Conservation (phyloP, 2,888 invertebrate species). For the Furcula furcula region DNA sequence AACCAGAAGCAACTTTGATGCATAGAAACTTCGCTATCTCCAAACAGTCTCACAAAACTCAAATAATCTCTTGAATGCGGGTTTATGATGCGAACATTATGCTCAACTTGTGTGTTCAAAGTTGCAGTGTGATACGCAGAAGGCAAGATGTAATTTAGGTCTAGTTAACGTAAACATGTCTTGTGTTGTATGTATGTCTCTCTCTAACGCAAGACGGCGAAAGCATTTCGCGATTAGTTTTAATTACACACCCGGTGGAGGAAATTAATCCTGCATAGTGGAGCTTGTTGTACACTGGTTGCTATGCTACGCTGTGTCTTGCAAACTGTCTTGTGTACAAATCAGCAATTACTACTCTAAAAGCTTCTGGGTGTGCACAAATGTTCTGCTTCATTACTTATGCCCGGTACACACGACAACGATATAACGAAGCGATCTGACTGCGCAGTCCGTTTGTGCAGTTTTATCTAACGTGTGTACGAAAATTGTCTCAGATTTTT, state of each 20-base stretch:
- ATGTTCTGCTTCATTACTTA: too few species aligned
- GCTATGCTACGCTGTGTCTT: slow-evolving; percentile 10
- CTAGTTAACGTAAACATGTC: slow-evolving; percentile 50
- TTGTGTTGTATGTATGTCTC: slow-evolving; percentile 35
- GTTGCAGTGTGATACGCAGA: slow-evolving; percentile 40
- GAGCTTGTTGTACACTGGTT: slow-evolving; percentile 26
- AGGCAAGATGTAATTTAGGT: slow-evolving; percentile 61
- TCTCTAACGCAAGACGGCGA: slow-evolving; percentile 34
- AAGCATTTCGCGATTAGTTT: slow-evolving; percentile 57
- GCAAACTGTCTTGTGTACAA: neutral
- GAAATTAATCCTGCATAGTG: slow-evolving; percentile 42
- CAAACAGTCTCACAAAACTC: slow-evolving; percentile 31
- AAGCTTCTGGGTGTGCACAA: too few species aligned
- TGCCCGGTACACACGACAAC: too few species aligned
- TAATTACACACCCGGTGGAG: slow-evolving; percentile 60
- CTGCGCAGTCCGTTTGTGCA: too few species aligned
- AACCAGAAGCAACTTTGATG: slow-evolving; percentile 25
- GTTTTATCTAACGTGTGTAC: too few species aligned
- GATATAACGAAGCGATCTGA: too few species aligned
- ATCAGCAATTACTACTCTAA: too few species aligned
- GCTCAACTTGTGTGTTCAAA: slow-evolving; percentile 33
- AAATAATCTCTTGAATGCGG: slow-evolving; percentile 25
- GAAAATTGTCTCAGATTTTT: too few species aligned
- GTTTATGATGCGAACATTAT: slow-evolving; percentile 14
- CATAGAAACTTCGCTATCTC: slow-evolving; percentile 42